Conservation (phyloP, 2,888 invertebrate genomes). For the Poecilobothrus nobilitatus region DNA sequence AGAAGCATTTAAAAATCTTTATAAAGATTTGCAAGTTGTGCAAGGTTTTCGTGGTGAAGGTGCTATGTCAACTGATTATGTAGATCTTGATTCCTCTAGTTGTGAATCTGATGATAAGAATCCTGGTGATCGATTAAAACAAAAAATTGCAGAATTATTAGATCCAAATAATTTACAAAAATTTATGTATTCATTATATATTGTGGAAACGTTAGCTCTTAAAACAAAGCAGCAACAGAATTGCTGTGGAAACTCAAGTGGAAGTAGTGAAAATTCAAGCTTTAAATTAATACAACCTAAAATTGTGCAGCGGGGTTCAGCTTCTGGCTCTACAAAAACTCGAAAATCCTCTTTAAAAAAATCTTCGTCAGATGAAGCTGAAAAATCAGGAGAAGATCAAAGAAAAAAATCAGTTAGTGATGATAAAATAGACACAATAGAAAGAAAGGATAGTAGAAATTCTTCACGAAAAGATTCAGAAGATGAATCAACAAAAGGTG, state of each 20-base stretch:
- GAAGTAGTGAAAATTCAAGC: conserved; percentile 16
- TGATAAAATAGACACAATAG: not conserved
- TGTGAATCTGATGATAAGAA: conserved; percentile 31
- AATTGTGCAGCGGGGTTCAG: conserved; percentile 22
- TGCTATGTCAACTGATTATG: not conserved
- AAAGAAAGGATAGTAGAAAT: not conserved
- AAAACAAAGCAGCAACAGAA: conserved; percentile 29
- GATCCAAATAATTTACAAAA: conserved; percentile 87
- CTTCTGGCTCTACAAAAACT: not conserved
- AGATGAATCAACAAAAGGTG: conserved; percentile 17
- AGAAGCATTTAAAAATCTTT: conserved; percentile 66
- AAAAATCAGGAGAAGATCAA: conserved; percentile 26
- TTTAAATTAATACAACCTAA: conserved; percentile 25
- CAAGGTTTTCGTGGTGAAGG: not conserved
- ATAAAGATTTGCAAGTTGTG: conserved; percentile 29
- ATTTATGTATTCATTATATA: conserved; percentile 89
- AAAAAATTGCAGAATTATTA: conserved; percentile 59
- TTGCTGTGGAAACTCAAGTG: conserved; percentile 13
- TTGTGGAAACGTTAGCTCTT: conserved; percentile 64
- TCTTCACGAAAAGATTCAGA: conserved; percentile 28
- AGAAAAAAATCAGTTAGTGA: not conserved
- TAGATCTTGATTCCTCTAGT: conserved; percentile 39
- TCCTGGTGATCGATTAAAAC: conserved; percentile 31
- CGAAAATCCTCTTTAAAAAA: not conserved
- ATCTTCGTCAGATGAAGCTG: conserved; percentile 21